These are phyloP conservation scores for Cephalopholis sonnerati DNA, from an alignment of 2,113 vertebrate species.

Conservation along the genomic window DNA sequence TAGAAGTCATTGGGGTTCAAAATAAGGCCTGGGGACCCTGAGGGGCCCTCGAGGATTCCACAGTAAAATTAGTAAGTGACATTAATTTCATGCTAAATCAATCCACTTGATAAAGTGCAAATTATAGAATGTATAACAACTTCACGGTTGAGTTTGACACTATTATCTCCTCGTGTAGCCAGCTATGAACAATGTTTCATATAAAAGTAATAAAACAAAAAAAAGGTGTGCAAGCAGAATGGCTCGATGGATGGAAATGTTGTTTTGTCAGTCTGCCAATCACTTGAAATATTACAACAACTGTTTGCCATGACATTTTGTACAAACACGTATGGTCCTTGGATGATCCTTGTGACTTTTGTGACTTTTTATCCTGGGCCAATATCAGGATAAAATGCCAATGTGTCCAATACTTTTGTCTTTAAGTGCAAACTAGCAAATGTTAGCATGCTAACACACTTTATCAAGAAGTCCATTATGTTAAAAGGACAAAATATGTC, in stretches of 20 bases:
- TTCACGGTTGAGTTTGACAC: not conserved
- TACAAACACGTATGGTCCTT: not conserved
- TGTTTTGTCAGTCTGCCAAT: not conserved
- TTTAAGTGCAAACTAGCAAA: not conserved
- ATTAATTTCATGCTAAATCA: not conserved
- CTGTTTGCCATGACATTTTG: not conserved
- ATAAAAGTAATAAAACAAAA: not conserved
- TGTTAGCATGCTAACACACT: not conserved
- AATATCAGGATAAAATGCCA: not conserved
- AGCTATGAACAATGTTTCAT: not conserved
- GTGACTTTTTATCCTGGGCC: not conserved
- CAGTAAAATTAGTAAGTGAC: not conserved
- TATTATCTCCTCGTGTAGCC: not conserved
- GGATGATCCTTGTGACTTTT: not conserved
- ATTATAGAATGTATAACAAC: not conserved
- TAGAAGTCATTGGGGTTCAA: conserved; percentile 30
- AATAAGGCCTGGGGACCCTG: conserved; percentile 10
- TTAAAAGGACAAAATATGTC: not conserved
- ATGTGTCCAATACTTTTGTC: not conserved
- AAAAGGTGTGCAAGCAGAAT: not conserved
- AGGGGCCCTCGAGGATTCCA: not conserved
- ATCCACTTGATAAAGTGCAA: not conserved
- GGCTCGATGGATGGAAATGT: not conserved
- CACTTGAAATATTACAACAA: not conserved
- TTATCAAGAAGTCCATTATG: too few relatives aligned